Base-by-base conservation (phyloP, 2,888 invertebrate species). In the Andrena flavipes region DNA sequence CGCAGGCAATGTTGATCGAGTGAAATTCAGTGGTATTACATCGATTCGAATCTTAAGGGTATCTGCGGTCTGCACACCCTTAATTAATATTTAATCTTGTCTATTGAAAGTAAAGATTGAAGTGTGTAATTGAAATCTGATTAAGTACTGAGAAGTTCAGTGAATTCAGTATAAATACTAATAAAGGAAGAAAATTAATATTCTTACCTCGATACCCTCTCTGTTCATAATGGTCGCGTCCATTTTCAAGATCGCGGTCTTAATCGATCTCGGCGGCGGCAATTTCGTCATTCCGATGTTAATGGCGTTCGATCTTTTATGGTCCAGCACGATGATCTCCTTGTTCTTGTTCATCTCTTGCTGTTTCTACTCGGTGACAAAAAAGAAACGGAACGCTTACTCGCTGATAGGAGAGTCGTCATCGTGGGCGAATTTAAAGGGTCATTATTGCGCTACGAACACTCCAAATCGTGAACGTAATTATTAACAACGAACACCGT, bases 281-380 rank as follows among this genome's bases (percentile, higher is more conserved):
- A 99, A 95, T 93, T 99, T 99, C 29, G 99, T 99, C 97, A 99
- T 98, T 20, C 99, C 99, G 90, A 99, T 99, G 94, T 99, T 99
- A 89, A 99, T 99, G 59, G 99, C 99, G 94, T 99, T 99, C 7
- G 99, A 99, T 86, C 99, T 96, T 94, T 99, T 99, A 63, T 99
- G 97, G 94, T 99, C 99, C 94, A 99, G 95, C 56, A 99, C 99
- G 75, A 99, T 97, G 83, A 99, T 96, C 94, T 98, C 98, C 93
- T 98, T 98, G 94, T 97, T 98, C 91, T 97, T 97, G 92, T 97
- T 97, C 94, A 97, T 94, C 92, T 97, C 97, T 94, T 97, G 97
- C 95, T 97, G 97, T 95, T 97, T 97, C 97, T 97, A 94, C 74
- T 84, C 84, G 70, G 72, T 65, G 84, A 82, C 60, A 85, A 80